phyloP scores from a whole-genome alignment of 2,113 vertebrate species.

The Ivindomyrus marchei region DNA sequence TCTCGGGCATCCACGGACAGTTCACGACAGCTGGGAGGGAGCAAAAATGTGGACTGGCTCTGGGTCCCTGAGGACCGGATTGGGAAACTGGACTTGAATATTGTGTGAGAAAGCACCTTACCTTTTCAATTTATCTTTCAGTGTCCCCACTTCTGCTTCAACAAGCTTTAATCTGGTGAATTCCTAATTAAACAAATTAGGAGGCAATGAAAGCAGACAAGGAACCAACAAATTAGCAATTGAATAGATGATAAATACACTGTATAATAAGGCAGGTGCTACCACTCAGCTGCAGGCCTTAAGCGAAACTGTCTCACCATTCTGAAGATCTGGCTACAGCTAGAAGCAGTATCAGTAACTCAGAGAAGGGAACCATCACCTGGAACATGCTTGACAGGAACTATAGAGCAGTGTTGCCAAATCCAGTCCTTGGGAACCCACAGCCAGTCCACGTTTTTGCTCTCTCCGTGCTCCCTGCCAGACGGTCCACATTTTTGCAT shows the following conservation, averaged over 20 bases:
- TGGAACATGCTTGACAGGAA: not conserved
- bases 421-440: too few relatives aligned
- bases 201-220: not conserved
- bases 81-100: not conserved
- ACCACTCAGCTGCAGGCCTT: not conserved
- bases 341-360: not conserved
- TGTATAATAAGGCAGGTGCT: not conserved
- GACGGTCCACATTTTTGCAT: too few relatives aligned
- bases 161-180: slow-evolving; percentile 39
- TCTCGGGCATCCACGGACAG: not conserved
- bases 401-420: not conserved
- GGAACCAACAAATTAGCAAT: not conserved
- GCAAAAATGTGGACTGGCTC: too few relatives aligned
- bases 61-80: not conserved
- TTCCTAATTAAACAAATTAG: slow-evolving; percentile 37
- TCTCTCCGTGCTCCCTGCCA: too few relatives aligned
- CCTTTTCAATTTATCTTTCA: slow-evolving; percentile 41
- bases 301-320: not conserved
- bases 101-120: slow-evolving; percentile 12
- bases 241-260: not conserved
- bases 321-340: not conserved
- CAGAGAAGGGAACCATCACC: not conserved
- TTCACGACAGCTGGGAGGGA: not conserved
- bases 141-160: slow-evolving; percentile 21
- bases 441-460: too few relatives aligned